Percentiles rank a stretch among this genome's conserved stretches.
phyloP scores from a whole-genome alignment of 2,888 invertebrate genomes.

The Poecilus cupreus region DNA sequence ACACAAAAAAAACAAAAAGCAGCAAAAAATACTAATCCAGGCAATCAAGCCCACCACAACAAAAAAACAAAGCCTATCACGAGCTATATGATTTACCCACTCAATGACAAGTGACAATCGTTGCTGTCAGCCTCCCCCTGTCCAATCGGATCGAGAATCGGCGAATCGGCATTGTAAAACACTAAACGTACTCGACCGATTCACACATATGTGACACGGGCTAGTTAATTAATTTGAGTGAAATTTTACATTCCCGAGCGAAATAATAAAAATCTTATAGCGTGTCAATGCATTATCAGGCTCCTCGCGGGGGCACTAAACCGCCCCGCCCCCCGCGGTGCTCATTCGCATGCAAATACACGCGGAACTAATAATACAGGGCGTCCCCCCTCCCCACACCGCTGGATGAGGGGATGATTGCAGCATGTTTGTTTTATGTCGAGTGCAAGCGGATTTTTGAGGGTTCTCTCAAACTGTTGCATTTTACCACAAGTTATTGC shows the following conservation, averaged over 20 bases:
- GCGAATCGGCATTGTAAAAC: constrained; percentile 48
- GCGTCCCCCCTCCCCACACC: neutral
- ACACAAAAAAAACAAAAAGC: neutral
- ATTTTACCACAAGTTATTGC: too few relatives aligned
- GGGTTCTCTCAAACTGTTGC: neutral
- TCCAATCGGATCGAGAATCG: constrained; percentile 12
- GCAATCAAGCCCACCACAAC: neutral
- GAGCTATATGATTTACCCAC: constrained; percentile 10
- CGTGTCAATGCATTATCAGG: constrained; percentile 66
- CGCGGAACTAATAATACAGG: constrained; percentile 12
- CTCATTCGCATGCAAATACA: constrained; percentile 18
- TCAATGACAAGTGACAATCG: constrained; percentile 36
- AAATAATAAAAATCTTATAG: constrained; percentile 61
- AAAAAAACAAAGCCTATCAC: neutral
- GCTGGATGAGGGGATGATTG: neutral
- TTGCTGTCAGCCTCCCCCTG: constrained; percentile 14
- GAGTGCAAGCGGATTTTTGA: neutral
- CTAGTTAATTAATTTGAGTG: constrained; percentile 54
- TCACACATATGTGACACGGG: constrained; percentile 39
- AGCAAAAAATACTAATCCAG: constrained; percentile 1
- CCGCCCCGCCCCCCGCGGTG: neutral
- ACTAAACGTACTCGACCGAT: constrained; percentile 38
- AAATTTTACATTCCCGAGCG: constrained; percentile 47
- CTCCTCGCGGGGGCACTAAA: constrained; percentile 48
- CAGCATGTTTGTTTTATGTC: neutral